Conservation (phyloP, 2,113 vertebrate species). For the Nycticebus coucang region DNA sequence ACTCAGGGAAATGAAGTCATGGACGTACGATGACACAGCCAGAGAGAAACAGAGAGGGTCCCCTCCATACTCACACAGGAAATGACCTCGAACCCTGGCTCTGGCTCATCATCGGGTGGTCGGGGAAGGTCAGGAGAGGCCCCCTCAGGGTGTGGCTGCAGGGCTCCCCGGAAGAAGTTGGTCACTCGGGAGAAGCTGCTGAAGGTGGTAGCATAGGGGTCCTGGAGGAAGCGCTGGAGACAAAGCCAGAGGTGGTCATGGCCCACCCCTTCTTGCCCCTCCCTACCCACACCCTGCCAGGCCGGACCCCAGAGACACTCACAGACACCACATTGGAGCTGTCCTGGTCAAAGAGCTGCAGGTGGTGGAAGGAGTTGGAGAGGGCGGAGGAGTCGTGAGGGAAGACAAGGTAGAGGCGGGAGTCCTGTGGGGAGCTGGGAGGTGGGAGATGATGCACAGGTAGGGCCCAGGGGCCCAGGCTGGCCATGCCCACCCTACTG, state of each 20-base stretch:
- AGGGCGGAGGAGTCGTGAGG: constrained; percentile 90
- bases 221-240: constrained; percentile 92
- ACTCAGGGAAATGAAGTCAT: not conserved
- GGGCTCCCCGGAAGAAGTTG: constrained; percentile 92
- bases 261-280: rapidly evolving
- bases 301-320: constrained; percentile 39
- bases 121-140: constrained; percentile 50
- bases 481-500: no score
- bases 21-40: not conserved
- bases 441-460: not conserved
- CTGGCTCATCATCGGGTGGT: constrained; percentile 84
- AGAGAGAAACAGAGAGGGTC: rapidly evolving
- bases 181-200: constrained; percentile 95
- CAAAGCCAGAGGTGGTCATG: rapidly evolving
- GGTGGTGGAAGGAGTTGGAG: constrained; percentile 91
- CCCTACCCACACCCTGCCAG: rapidly evolving
- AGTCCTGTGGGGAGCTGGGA: constrained; percentile 87
- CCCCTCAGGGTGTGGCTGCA: constrained; percentile 87
- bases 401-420: constrained; percentile 92
- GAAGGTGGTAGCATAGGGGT: constrained; percentile 94
- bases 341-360: constrained; percentile 92
- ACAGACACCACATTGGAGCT: constrained; percentile 92
- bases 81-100: constrained; percentile 95
- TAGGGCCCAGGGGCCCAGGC: no score
- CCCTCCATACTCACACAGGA: constrained; percentile 88